These are phyloP conservation scores for Eupelmus urozonus DNA, from an alignment of 2,888 invertebrate species.

Conservation along the genomic window DNA sequence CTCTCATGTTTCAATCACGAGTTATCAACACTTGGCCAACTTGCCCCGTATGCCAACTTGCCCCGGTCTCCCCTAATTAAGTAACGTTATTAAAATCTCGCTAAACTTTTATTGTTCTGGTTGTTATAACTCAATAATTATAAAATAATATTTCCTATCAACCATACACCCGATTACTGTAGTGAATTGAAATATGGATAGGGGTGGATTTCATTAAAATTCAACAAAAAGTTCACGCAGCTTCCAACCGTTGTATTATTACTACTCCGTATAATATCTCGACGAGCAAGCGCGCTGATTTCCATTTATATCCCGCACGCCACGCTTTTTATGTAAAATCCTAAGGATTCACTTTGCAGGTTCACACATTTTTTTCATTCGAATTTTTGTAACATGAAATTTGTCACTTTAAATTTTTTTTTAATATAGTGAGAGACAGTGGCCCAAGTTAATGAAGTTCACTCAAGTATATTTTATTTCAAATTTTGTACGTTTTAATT, in stretches of 20 bases:
- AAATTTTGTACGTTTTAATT: background rate
- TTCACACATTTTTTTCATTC: background rate
- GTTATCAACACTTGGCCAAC: too few relatives aligned
- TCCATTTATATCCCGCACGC: slow-evolving; percentile 12
- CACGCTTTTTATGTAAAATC: slow-evolving; percentile 23
- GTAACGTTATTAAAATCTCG: too few relatives aligned
- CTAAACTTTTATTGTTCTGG: background rate
- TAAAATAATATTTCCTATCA: background rate
- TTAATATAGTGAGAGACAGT: background rate
- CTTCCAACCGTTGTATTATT: too few relatives aligned
- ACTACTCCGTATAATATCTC: background rate
- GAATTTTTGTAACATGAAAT: background rate
- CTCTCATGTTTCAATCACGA: too few relatives aligned
- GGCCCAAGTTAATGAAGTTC: too few relatives aligned
- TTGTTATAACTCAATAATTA: background rate
- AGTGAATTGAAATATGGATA: background rate
- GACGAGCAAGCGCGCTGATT: slow-evolving; percentile 11
- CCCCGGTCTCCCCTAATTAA: too few relatives aligned
- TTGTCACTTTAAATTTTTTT: background rate
- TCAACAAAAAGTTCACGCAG: background rate
- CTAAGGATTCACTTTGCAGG: slow-evolving; percentile 15
- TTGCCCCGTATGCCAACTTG: too few relatives aligned
- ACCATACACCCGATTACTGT: background rate
- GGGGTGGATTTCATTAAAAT: background rate
- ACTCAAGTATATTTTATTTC: too few relatives aligned